Evolutionary conservation across 1,140 invertebrate species (phyloP), one percentile per base, ranked within the genome.

Genomic region (Anadara kagoshimensis): DNA sequence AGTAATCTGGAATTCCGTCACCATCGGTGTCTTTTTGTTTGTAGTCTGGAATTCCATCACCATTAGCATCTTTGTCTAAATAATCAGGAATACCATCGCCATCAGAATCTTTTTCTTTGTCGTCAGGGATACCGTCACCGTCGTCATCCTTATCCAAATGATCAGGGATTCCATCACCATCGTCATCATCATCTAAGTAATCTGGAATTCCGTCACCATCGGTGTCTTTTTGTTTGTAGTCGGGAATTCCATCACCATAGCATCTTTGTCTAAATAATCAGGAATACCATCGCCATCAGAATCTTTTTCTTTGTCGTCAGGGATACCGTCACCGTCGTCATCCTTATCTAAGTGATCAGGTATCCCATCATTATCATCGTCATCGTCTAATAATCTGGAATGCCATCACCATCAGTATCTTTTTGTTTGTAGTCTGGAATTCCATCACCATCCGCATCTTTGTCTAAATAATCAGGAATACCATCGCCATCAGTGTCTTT

Each of bases 341-440:
- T 47, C 78, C 78, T 16, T 73, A 47, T 87, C 86, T 24, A 82
- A 43, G 66, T 86, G 58, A 73, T 89, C 85, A 5, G 86, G 86
- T 36, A 88, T 87, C 3, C 87, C 87, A 78, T 89, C 85, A 29
- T 81, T 82, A 75, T 89, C 86, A 59, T 78, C 73, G 57, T 84
- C 79, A 22, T 80, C 61, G 22, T 86, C 78, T 67, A 64, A 26
- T 79, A 44, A 72, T 83, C 79, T 56, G 79, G 82, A 65, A 85
- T 83, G 16, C 86, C 86, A 69, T 86, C 83, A 24, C 74, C 77
- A 75, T 87, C 85, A 61, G 73, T 75, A 70, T 86, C 84, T 53
- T 83, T 80, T 41, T 86, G 81, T 36, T 74, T 29, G 78, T 83
- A 68, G 75, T 87, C 82, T 4, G 85, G 84, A 44, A 87, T 86